Evolutionary conservation across 2,113 vertebrate species (phyloP), one percentile per base, ranked within the genome.

Genomic region (Caracal caracal): DNA sequence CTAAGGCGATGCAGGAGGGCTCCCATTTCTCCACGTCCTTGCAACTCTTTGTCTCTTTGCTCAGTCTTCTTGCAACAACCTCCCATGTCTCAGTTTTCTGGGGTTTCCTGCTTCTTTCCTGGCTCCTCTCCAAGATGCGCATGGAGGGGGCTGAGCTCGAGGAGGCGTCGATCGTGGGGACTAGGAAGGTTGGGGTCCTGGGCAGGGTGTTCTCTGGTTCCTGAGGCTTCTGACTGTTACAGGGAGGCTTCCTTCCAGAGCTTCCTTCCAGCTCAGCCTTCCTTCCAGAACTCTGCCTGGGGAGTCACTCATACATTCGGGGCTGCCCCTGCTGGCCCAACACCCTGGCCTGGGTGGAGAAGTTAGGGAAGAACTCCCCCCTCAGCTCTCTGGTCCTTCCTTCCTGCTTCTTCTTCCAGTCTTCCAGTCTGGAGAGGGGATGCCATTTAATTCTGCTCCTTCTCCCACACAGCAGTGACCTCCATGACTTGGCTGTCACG

Each of bases 401-500:
- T 80, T 35, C 51, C 49, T 1, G 1, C 3, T 82, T 70, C 37
- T 82, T 70, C 37, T 40, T 49, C 28, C 12, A 43, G 51, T 83
- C 61, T 37, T 70, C 33, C 16, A 47, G 61, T 10, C 5, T 33
- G 63, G 24, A 61, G n/a, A 56, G 5, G 19, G 13, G 24, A 5
- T 66, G 11, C 0, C 6, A 51, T 56, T 88, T 33, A 51, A 47
- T 53, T n/a, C 2, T 37, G 35, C 33, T 73, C 9, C 30, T 71
- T 47, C 47, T n/a, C 2, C 61, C 5, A 5, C 10, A 26, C 0
- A 30, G 51, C 5, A 35, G 24, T 0, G 9, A 7, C 19, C 11
- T 68, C 19, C 8, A 0, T 10, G 51, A 53, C 17, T 51, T 30
- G 66, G 10, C 9, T 68, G 22, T 61, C 30, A 9, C 2, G 0